A percentile compares a stretch with the other conserved stretches of the same genome.
Conservation (phyloP, 2,113 vertebrate genomes). For the Neopipo cinnamomea region DNA sequence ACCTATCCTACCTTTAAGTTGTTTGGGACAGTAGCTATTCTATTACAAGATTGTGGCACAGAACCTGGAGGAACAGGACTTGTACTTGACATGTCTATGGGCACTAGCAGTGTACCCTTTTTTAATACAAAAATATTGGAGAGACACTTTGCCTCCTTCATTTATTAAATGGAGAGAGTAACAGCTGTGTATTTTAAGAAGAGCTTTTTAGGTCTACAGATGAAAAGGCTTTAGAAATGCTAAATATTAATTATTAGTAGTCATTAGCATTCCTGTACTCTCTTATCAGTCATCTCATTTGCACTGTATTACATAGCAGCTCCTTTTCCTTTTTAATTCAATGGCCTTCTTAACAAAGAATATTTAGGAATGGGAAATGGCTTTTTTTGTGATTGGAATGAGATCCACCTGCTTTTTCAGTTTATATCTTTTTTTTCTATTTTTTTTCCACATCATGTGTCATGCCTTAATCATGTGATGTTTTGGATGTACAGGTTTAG, state of each 20-base stretch:
- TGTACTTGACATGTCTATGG: neutral
- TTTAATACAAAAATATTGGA: neutral
- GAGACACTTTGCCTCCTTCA: neutral
- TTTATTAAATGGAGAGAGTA: neutral
- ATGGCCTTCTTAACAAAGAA: neutral
- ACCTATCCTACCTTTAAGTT: neutral
- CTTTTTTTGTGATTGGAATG: neutral
- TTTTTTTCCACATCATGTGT: neutral
- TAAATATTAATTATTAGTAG: conserved; percentile 53
- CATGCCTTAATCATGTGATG: neutral
- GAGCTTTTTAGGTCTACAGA: neutral
- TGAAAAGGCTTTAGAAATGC: conserved; percentile 52
- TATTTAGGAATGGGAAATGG: neutral
- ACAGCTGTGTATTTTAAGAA: neutral
- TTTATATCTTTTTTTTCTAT: no score
- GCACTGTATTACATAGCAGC: neutral
- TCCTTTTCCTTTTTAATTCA: conserved; percentile 11
- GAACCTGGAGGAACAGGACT: neutral
- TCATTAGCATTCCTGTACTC: conserved; percentile 22
- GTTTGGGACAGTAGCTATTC: neutral
- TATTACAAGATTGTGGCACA: neutral
- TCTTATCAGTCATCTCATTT: conserved; percentile 28
- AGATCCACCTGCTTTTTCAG: neutral
- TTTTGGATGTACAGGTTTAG: neutral
- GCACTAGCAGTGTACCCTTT: neutral